Base-by-base conservation (phyloP, 2,113 vertebrate species). In the Oreocharis arfaki region DNA sequence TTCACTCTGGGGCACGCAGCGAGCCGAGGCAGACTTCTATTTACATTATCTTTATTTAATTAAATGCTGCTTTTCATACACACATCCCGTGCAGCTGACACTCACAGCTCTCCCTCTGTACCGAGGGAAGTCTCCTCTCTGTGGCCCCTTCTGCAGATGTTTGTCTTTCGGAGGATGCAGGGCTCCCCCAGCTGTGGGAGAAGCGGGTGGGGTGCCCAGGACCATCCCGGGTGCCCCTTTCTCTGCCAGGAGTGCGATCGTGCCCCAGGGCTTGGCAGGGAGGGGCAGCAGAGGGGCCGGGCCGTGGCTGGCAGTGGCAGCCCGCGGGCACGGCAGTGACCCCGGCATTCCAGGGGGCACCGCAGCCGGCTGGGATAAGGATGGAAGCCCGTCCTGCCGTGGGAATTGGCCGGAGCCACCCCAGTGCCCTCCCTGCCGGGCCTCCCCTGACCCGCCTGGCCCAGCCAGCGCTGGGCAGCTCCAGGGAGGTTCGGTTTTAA, bases 31-130 rank as follows among this genome's bases (percentile, higher is more conserved):
- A 18, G 13, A 21, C 39, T 32, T 35, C 88, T 83, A 8, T 96
- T 96, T 74, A 89, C 79, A n/a, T 59, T 70, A 20, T 41, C 89
- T 70, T 83, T 64, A 79, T 69, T 89, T 59, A 88, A 92, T 92
- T 80, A 92, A 92, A 84, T 2, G 10, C 60, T 3, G 23, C 60
- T 74, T 59, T 78, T 47, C 80, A 35, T 1, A n/a, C 73, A 32
- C 90, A 57, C 86, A 22, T 3, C 52, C 82, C 35, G 1, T n/a
- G 37, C 30, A 76, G 89, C 91, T 81, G 89, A 42, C 87, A 6
- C 85, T 86, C 74, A 1, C 80, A 17, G 91, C 68, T 41, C 87
- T 52, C 81, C 53, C 84, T 20, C 69, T 6, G 27, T 24, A 7
- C 7, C 0, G 0, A 24, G 67, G 37, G 3, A 19, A 30, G 13